These are phyloP conservation scores for human DNA, from an alignment of 2,113 vertebrate species.

Conservation along the genomic window DNA sequence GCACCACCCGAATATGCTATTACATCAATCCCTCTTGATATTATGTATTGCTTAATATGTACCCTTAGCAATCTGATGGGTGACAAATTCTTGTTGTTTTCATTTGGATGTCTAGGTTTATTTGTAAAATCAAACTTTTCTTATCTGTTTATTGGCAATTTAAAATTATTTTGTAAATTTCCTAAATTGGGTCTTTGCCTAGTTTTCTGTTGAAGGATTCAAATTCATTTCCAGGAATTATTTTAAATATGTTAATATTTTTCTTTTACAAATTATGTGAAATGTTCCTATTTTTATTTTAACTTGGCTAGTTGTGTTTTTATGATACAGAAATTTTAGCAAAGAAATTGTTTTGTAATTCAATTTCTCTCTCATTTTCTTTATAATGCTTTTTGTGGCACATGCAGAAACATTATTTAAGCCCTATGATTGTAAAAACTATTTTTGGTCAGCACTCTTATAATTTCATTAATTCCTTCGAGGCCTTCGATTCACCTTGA, in stretches of 20 bases:
- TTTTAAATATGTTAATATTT: not conserved
- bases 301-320: not conserved
- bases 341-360: not conserved
- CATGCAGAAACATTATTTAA: not conserved
- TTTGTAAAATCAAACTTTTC: constrained; percentile 1
- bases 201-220: not conserved
- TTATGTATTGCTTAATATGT: not conserved
- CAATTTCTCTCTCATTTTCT: not conserved
- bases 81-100: not conserved
- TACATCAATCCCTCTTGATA: not conserved
- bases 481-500: not conserved
- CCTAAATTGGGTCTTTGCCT: not conserved
- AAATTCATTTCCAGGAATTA: not conserved
- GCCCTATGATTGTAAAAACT: not conserved
- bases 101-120: not conserved
- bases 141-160: not conserved
- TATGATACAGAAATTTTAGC: not conserved
- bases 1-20: not conserved
- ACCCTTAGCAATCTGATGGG: not conserved
- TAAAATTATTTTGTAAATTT: not conserved
- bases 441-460: not conserved
- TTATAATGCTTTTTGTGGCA: not conserved
- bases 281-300: not conserved
- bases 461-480: not conserved
- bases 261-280: not conserved